phyloP scores from a whole-genome alignment of 2,888 invertebrate species.

The Nycteola revayana region DNA sequence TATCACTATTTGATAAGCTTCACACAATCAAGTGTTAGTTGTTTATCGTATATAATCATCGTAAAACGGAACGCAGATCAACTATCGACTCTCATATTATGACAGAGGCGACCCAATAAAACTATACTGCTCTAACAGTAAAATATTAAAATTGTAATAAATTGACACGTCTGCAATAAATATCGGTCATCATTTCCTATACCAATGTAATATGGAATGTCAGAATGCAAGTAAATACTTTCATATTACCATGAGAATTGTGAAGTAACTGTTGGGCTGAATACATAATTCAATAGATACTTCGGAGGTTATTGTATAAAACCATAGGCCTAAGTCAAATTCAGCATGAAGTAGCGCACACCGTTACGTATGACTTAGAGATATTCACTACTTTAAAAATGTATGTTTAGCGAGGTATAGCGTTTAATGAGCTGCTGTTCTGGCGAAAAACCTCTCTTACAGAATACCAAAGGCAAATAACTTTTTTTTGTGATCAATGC shows the following conservation, averaged over 20 bases:
- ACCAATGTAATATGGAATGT: conserved; percentile 25
- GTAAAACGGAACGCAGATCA: conserved; percentile 24
- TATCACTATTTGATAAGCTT: too few relatives aligned
- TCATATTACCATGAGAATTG: conserved; percentile 54
- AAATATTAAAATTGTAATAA: conserved; percentile 19
- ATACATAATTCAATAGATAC: conserved; percentile 50
- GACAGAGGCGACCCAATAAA: conserved; percentile 18
- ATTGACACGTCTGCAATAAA: conserved; percentile 24
- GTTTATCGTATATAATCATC: conserved; percentile 4
- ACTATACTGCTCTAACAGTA: conserved; percentile 24
- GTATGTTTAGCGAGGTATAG: too few relatives aligned
- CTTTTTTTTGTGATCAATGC: too few relatives aligned
- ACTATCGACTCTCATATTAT: conserved; percentile 8
- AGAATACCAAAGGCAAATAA: too few relatives aligned
- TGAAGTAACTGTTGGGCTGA: conserved; percentile 50
- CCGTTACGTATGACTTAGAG: conserved; percentile 15
- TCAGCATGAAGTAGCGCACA: conserved; percentile 11
- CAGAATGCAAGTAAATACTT: conserved; percentile 24
- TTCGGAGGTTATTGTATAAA: conserved; percentile 29
- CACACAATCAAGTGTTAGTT: too few relatives aligned
- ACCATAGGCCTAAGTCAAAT: conserved; percentile 23
- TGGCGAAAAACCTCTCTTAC: too few relatives aligned
- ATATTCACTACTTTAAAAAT: too few relatives aligned
- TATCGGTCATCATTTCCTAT: conserved; percentile 34
- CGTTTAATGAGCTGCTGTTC: too few relatives aligned